Evolutionary conservation across 2,888 invertebrate genomes (phyloP).

Genomic region (Liopterus haemorrhoidalis): DNA sequence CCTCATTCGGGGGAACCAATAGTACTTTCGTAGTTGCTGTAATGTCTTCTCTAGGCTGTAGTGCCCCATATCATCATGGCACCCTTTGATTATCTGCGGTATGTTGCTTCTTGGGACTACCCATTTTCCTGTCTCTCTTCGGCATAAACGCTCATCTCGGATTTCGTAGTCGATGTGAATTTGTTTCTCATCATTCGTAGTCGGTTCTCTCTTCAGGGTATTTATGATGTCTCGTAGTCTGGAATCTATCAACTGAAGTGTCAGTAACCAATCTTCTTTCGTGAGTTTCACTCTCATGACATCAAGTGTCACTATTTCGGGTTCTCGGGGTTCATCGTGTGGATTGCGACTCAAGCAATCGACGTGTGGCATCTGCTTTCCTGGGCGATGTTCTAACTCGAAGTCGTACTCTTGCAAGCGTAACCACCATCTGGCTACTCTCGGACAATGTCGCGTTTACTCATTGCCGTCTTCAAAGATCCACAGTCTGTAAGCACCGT

Average conservation of each 20-base stretch:
- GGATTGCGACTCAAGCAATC: conserved; percentile 27
- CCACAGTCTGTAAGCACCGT: conserved; percentile 33
- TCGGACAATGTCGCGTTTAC: conserved; percentile 27
- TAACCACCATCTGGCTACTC: conserved; percentile 30
- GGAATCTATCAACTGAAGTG: conserved; percentile 4
- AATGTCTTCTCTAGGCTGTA: conserved; percentile 37
- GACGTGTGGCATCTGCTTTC: conserved; percentile 29
- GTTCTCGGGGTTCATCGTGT: not conserved
- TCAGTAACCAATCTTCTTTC: conserved; percentile 11
- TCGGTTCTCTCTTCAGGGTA: not conserved
- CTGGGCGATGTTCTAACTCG: conserved; percentile 27
- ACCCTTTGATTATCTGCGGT: conserved; percentile 34
- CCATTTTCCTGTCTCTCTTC: conserved; percentile 24
- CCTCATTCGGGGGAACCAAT: conserved; percentile 37
- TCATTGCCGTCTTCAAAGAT: conserved; percentile 22
- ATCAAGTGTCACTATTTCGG: conserved; percentile 1
- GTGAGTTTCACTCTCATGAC: conserved; percentile 5
- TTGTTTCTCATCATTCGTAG: conserved; percentile 5
- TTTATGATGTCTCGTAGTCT: conserved; percentile 2
- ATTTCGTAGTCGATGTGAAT: conserved; percentile 16
- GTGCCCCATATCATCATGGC: conserved; percentile 40
- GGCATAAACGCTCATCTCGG: conserved; percentile 10
- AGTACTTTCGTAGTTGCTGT: conserved; percentile 26
- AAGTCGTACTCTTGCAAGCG: conserved; percentile 28
- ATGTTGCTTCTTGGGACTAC: conserved; percentile 36